A percentile compares a stretch with the other conserved stretches of the same genome.
Conservation (phyloP, 2,113 vertebrate species). For the Actenoides hombroni region DNA sequence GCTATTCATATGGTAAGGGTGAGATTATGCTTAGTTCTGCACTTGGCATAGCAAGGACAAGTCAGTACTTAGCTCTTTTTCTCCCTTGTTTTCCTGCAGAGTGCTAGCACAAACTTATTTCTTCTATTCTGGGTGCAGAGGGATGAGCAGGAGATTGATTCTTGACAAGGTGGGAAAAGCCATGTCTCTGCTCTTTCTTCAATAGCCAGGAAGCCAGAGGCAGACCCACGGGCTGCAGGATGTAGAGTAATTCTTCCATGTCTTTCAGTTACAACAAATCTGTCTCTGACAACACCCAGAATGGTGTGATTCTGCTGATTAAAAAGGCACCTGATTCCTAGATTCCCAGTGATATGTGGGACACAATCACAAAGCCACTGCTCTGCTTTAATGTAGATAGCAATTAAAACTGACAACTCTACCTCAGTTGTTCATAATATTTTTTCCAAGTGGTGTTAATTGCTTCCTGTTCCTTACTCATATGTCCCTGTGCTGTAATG, state of each 20-base stretch:
- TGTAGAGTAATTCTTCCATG: fast-evolving
- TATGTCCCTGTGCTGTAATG: not conserved
- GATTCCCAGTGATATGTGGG: not conserved
- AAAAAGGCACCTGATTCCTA: not conserved
- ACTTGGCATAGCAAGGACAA: not conserved
- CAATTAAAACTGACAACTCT: not conserved
- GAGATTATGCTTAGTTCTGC: not conserved
- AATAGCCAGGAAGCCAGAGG: not conserved
- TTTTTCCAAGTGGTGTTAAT: not conserved
- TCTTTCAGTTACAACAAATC: not conserved
- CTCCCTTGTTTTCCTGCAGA: not conserved
- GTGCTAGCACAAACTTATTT: not conserved
- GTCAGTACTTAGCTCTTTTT: not conserved
- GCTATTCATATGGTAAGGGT: not conserved
- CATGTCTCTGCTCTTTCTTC: not conserved
- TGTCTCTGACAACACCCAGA: not conserved
- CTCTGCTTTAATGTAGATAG: not conserved
- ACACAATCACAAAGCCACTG: not conserved
- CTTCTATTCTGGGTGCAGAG: not conserved
- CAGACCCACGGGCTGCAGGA: not conserved
- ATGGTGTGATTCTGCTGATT: not conserved
- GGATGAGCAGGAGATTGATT: not conserved
- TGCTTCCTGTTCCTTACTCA: not conserved
- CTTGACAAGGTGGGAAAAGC: not conserved
- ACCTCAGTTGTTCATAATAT: not conserved